A percentile compares a stretch with the other conserved stretches of the same genome.
Evolutionary conservation across 64 coral and sea anemone genomes (phyloP).

Genomic region (Pocillopora damicornis): DNA sequence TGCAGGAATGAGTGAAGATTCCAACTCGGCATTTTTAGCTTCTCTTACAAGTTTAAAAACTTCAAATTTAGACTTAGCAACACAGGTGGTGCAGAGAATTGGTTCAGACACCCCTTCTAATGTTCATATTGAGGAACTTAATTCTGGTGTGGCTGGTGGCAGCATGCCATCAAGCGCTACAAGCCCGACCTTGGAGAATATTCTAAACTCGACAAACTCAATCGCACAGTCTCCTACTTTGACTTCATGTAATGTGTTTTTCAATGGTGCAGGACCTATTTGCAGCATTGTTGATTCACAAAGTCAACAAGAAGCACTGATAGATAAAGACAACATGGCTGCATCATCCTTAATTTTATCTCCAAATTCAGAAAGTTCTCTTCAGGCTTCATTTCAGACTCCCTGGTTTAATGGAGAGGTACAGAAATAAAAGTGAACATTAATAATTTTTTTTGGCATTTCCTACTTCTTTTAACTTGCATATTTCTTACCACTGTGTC

Average conservation of each 20-base stretch:
- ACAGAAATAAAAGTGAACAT: background rate
- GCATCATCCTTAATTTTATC: slow-evolving; percentile 4
- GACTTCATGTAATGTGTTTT: slow-evolving; percentile 9
- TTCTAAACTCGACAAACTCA: slow-evolving; percentile 4
- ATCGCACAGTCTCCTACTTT: background rate
- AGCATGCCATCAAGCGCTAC: background rate
- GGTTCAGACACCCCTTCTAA: slow-evolving; percentile 4
- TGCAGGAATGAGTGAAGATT: slow-evolving; percentile 14
- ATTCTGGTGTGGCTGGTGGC: slow-evolving; percentile 30
- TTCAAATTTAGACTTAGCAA: slow-evolving; percentile 17
- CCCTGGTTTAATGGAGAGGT: slow-evolving; percentile 87
- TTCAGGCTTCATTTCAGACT: background rate
- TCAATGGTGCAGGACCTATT: slow-evolving; percentile 6
- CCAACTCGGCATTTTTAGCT: background rate
- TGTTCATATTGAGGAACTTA: slow-evolving; percentile 32
- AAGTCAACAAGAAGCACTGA: slow-evolving; percentile 17
- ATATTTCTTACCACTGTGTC: too few relatives aligned
- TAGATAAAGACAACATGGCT: background rate
- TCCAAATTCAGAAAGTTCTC: background rate
- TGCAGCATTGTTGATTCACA: slow-evolving; percentile 26
- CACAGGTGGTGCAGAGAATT: background rate
- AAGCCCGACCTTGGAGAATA: slow-evolving; percentile 46
- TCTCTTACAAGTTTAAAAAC: slow-evolving; percentile 16
- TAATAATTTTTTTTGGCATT: too few relatives aligned
- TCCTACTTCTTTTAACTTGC: too few relatives aligned